phyloP scores from a whole-genome alignment of 2,888 invertebrate species.

The Eupeodes latifasciatus region DNA sequence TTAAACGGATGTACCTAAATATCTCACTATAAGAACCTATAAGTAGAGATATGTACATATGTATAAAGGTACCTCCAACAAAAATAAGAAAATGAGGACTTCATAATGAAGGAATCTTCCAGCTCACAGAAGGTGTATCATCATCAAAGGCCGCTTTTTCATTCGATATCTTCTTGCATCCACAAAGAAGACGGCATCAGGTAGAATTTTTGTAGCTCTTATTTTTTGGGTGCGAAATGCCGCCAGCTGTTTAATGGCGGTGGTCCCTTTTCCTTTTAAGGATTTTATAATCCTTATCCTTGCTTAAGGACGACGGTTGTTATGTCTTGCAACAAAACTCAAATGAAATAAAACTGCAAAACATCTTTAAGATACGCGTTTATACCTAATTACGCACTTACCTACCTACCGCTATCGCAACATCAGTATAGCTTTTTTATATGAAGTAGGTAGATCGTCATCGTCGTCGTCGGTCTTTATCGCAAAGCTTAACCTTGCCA shows the following conservation, averaged over 20 bases:
- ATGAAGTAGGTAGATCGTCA: constrained; percentile 48
- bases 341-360: constrained; percentile 11
- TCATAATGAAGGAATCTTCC: constrained; percentile 9
- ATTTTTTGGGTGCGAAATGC: constrained; percentile 44
- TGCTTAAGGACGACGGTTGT: constrained; percentile 39
- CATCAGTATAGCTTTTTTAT: constrained; percentile 36
- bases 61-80: neutral
- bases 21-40: neutral
- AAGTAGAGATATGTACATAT: neutral
- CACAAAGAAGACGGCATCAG: neutral
- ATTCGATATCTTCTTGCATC: neutral
- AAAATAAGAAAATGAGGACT: neutral
- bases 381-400: constrained; percentile 26
- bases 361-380: neutral
- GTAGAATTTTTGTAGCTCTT: neutral
- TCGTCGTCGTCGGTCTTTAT: too few species aligned
- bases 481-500: constrained; percentile 31
- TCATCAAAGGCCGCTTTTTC: constrained; percentile 12
- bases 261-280: constrained; percentile 26
- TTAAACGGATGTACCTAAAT: neutral
- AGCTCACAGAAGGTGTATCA: constrained; percentile 19
- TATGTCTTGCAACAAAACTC: neutral
- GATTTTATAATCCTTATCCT: constrained; percentile 45
- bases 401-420: neutral
- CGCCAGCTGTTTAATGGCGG: constrained; percentile 65